phyloP scores from a whole-genome alignment of 2,888 invertebrate genomes.

The Xanthorhoe designata region DNA sequence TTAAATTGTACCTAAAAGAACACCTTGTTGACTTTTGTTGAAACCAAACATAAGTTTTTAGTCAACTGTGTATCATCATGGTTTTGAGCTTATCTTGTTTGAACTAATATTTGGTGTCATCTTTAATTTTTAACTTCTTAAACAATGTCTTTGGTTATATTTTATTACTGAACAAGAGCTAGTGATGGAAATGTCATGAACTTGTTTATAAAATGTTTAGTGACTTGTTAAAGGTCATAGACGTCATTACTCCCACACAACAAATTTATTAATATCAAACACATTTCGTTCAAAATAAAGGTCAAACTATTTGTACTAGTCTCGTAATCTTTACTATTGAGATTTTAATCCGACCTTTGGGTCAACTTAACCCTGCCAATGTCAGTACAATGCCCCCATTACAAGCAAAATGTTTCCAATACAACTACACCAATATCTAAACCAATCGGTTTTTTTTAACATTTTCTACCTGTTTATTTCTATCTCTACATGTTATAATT shows the following conservation, averaged over 20 bases:
- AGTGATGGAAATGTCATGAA: too few species aligned
- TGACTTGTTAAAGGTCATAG: neutral
- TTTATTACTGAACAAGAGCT: too few species aligned
- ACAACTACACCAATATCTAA: neutral
- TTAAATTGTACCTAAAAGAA: too few species aligned
- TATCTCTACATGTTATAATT: too few species aligned
- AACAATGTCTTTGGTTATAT: too few species aligned
- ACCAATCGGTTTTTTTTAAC: neutral
- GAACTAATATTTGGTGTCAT: too few species aligned
- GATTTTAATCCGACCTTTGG: constrained; percentile 5
- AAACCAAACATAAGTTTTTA: too few species aligned
- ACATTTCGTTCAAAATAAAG: neutral
- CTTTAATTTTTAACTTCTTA: too few species aligned
- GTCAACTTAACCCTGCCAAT: constrained; percentile 6
- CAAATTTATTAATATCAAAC: neutral
- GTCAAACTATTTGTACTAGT: neutral
- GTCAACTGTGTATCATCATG: too few species aligned
- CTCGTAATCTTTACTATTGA: neutral
- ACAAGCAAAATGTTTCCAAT: neutral
- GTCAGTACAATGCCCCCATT: neutral
- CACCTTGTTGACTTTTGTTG: too few species aligned
- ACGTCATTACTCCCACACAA: neutral
- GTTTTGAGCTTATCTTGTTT: too few species aligned
- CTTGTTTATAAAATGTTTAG: too few species aligned
- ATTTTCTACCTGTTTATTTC: neutral